Percentiles rank a stretch among this genome's conserved stretches.
phyloP scores from a whole-genome alignment of 2,113 vertebrate species.

The Himantopus leucocephalus region DNA sequence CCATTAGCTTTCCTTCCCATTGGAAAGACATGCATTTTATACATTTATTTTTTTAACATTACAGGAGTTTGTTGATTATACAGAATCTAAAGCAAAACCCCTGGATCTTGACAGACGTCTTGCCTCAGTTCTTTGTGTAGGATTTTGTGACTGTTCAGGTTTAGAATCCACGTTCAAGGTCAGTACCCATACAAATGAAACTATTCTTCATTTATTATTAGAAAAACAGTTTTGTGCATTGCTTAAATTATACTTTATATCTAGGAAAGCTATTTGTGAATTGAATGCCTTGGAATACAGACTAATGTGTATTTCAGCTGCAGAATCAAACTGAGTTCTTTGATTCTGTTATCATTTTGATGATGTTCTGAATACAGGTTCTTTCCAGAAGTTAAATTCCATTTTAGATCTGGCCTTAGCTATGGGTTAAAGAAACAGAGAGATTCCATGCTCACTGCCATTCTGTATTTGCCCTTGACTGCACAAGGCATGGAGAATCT shows the following conservation, averaged over 20 bases:
- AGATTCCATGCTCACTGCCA: neutral
- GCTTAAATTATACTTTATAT: neutral
- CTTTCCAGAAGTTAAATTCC: neutral
- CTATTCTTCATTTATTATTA: neutral
- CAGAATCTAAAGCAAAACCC: slow-evolving; percentile 74
- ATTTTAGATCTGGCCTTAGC: too few relatives aligned
- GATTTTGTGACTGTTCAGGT: slow-evolving; percentile 78
- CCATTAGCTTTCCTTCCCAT: neutral
- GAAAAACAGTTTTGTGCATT: neutral
- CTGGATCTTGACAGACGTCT: slow-evolving; percentile 76
- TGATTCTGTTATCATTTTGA: neutral
- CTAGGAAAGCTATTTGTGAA: neutral
- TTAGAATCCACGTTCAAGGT: slow-evolving; percentile 84
- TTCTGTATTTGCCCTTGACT: neutral
- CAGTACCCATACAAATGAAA: neutral
- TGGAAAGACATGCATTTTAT: neutral
- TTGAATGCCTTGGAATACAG: neutral
- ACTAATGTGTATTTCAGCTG: neutral
- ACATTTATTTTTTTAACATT: neutral
- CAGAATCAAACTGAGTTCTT: neutral
- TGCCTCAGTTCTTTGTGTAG: slow-evolving; percentile 74
- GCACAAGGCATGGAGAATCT: neutral
- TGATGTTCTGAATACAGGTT: neutral
- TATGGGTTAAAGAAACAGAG: neutral
- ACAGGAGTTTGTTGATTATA: slow-evolving; percentile 77